Base-by-base conservation (phyloP, 2,888 invertebrate species). In the Melieria omissa region DNA sequence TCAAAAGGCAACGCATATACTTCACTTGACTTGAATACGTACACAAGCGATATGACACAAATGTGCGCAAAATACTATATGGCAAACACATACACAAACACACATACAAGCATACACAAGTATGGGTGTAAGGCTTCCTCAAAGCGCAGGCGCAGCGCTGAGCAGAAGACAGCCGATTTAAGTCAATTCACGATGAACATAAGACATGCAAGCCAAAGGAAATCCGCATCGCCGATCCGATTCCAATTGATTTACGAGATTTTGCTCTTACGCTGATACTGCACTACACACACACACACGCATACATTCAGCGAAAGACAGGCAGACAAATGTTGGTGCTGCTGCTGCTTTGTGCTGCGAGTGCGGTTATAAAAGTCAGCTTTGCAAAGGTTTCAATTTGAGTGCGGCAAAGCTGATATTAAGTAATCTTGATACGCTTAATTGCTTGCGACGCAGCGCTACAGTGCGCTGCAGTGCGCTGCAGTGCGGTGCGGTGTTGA, bases 341-440 rank as follows among this genome's bases (percentile, higher is more conserved):
- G n/a, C 12, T 5, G n/a, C 41, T 29, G 3, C 29, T 1, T 41
- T 29, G n/a, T 45, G 12, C 16, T 65, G n/a, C 14, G 42, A 14
- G 44, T 64, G 64, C 47, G 64, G 52, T 63, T 57, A 64, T 58
- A 70, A 29, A 58, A 49, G 46, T 41, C 41, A 65, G 70, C 65
- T 66, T 62, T 55, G 44, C 61, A 66, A 71, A 62, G 71, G 44
- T 55, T 71, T 66, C 66, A 71, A 62, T 71, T 71, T 68, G 29
- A 42, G 62, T 55, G 60, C 9, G 55, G 8, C 71, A 72, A 67
- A 62, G 71, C 60, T 68, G 58, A 58, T 72, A 64, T 68, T 72
- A 72, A 64, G 68, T 72, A 72, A 72, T 72, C 64, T 64, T 68
- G 68, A 72, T 72, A 68, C 64, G 61, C 62, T 72, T 72, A 68